These are phyloP conservation scores for Lasioglossum calceatum DNA, from an alignment of 2,888 invertebrate genomes.

Conservation along the genomic window DNA sequence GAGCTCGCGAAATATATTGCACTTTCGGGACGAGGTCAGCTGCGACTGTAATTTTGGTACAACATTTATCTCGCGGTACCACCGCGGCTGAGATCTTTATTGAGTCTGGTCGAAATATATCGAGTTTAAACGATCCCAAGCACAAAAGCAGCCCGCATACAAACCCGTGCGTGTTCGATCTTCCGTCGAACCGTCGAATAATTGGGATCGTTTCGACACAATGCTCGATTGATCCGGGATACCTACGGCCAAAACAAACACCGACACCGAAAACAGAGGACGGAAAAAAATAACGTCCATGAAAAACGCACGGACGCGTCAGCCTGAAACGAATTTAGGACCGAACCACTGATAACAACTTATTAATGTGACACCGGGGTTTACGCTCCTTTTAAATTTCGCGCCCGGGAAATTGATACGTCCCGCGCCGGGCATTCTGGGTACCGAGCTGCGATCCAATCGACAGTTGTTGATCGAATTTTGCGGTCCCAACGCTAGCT, in stretches of 20 bases:
- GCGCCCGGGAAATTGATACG: not conserved
- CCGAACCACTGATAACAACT: not conserved
- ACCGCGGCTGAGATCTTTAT: conserved; percentile 73
- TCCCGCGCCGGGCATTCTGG: not conserved
- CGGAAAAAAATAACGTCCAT: not conserved
- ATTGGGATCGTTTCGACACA: conserved; percentile 52
- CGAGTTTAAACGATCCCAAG: conserved; percentile 64
- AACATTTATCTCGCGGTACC: conserved; percentile 72
- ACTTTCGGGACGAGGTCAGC: conserved; percentile 77
- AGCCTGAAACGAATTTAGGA: not conserved
- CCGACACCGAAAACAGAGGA: not conserved
- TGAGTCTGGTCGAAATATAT: conserved; percentile 68
- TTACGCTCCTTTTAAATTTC: conserved; percentile 9
- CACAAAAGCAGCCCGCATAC: conserved; percentile 45
- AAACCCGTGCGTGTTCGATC: conserved; percentile 47
- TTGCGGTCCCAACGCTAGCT: not conserved
- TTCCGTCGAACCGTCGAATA: conserved; percentile 45
- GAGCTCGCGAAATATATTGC: conserved; percentile 72
- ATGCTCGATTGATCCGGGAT: conserved; percentile 38
- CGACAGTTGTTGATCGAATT: conserved; percentile 22
- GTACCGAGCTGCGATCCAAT: not conserved
- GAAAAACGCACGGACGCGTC: conserved; percentile 3
- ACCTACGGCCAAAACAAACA: not conserved
- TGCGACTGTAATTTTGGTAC: conserved; percentile 75
- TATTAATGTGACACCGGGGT: not conserved